A percentile compares a stretch with the other conserved stretches of the same genome.
Evolutionary conservation across 2,888 invertebrate species (phyloP).

Genomic region (Polydesmus complanatus): DNA sequence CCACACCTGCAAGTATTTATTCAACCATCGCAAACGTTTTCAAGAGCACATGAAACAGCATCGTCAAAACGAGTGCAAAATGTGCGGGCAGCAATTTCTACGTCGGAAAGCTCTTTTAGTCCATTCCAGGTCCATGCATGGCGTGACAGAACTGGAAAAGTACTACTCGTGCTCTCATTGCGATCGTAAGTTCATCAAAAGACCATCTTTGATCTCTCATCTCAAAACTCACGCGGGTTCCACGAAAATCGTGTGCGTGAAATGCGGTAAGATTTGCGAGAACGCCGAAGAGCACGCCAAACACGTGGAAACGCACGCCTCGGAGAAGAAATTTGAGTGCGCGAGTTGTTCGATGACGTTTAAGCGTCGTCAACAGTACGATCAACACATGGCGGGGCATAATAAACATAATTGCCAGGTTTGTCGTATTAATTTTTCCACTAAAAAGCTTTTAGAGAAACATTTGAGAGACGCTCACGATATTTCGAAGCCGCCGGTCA

Average conservation of each 20-base stretch:
- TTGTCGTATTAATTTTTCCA: constrained; percentile 25
- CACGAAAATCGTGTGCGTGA: constrained; percentile 24
- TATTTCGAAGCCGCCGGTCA: constrained; percentile 19
- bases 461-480: constrained; percentile 24
- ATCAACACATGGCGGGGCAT: constrained; percentile 26
- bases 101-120: constrained; percentile 23
- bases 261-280: constrained; percentile 26
- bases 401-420: constrained; percentile 24
- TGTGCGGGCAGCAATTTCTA: constrained; percentile 23
- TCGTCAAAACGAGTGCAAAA: constrained; percentile 23
- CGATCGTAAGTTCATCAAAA: constrained; percentile 24
- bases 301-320: constrained; percentile 25
- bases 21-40: constrained; percentile 17
- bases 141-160: constrained; percentile 21
- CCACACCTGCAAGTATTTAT: constrained; percentile 13
- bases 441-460: constrained; percentile 23
- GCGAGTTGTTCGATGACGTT: constrained; percentile 25
- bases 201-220: constrained; percentile 25
- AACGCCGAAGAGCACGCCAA: constrained; percentile 20
- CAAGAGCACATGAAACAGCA: constrained; percentile 25
- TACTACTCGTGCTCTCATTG: constrained; percentile 25
- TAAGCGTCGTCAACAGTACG: constrained; percentile 26
- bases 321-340: constrained; percentile 24
- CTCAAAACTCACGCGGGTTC: constrained; percentile 24
- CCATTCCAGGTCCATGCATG: constrained; percentile 24